Base-by-base conservation (phyloP, 2,113 vertebrate species). In the Coptodon bakossiorum region DNA sequence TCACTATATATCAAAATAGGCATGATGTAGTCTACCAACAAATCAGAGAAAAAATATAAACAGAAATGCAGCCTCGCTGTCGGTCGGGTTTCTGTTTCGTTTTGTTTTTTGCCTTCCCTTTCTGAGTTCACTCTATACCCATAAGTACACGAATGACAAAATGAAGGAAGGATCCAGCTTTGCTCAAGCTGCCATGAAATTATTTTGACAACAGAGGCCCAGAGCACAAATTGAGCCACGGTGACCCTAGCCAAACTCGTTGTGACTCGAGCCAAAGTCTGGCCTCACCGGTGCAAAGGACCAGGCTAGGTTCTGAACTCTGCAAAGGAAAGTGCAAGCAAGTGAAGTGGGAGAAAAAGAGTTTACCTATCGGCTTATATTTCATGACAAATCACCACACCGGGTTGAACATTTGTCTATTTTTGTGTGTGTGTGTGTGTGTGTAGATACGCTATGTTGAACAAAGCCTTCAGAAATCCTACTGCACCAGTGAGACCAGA, bases 131-230 rank as follows among this genome's bases (percentile, higher is more conserved):
- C 84, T 90, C 73, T 59, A 59, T 53, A 45, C 24, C 38, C 53
- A 22, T 45, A 59, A 63, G 85, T 84, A 61, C 34, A 80, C 3
- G 8, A 27, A 6, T 80, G 45, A 84, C 53, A 48, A 36, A 59
- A 52, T 38, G 9, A 11, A 80, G 57, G 48, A 48, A 56, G 34
- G 81, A 81, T 79, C 59, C 85, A 84, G 63, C 57, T 81, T 53
- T 88, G 68, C 61, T 53, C 56, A 87, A 90, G 76, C 48, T 53
- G 81, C 84, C 81, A 54, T 90, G 36, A 94, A 92, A 89, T 88
- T 82, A 53, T 86, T 91, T 57, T 89, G 87, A 93, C 86, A 89
- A 90, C 84, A 81, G 68, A 80, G 81, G 45, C 86, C 68, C 71
- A 86, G 88, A 83, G 82, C 85, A 89, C 85, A 89, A 90, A 91